Evolutionary conservation across 2,797 vertebrate species (phyloP).

Genomic region (Gastrophryne carolinensis): DNA sequence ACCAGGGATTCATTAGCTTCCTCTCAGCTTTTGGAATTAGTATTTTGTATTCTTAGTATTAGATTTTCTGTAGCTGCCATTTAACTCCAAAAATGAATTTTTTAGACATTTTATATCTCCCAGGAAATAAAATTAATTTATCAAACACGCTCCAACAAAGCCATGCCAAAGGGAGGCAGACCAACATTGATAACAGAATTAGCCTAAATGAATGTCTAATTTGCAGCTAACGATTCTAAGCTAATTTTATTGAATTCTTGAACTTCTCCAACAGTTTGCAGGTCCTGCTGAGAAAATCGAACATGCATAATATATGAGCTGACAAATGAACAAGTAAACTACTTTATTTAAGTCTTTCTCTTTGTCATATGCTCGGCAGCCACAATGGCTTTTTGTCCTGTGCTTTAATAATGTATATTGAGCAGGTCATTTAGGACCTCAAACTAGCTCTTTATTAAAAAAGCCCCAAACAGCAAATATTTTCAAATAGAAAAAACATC

Average conservation of each 20-base stretch:
- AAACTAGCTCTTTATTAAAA: conserved; percentile 59
- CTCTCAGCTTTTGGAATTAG: conserved; percentile 33
- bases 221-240: conserved; percentile 63
- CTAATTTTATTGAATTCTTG: conserved; percentile 68
- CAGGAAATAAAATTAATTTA: conserved; percentile 27
- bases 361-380: conserved; percentile 64
- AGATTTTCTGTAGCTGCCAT: conserved; percentile 46
- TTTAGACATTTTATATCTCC: conserved; percentile 52
- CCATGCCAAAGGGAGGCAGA: conserved; percentile 57
- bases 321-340: conserved; percentile 70
- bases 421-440: conserved; percentile 63
- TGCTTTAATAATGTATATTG: conserved; percentile 71
- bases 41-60: conserved; percentile 47
- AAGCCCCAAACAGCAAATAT: conserved; percentile 52
- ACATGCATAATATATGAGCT: conserved; percentile 68
- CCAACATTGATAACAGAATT: conserved; percentile 63
- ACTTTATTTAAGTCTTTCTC: conserved; percentile 70
- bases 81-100: conserved; percentile 48
- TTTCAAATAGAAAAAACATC: conserved; percentile 56
- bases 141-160: conserved; percentile 51
- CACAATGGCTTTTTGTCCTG: conserved; percentile 64
- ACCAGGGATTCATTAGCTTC: conserved; percentile 47
- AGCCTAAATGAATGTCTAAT: conserved; percentile 66
- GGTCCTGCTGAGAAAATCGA: conserved; percentile 66
- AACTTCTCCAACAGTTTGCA: conserved; percentile 60